Evolutionary conservation across 1,140 invertebrate genomes (phyloP).

Genomic region (Ostrea denselamellosa): DNA sequence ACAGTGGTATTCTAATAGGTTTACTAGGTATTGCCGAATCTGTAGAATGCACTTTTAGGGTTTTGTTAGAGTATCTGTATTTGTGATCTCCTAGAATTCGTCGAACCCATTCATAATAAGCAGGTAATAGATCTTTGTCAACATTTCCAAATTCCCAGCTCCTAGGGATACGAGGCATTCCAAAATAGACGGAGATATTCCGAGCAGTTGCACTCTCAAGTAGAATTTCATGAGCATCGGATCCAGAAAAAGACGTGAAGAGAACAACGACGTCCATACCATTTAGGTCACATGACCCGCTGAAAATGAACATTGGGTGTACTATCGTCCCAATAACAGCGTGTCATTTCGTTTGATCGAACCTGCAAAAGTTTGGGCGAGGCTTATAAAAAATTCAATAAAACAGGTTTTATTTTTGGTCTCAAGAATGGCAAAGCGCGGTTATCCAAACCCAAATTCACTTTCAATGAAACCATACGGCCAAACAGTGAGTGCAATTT

Average conservation of each 20-base stretch:
- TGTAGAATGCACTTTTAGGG: neutral
- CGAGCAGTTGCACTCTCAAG: conserved; percentile 57
- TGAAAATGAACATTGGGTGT: neutral
- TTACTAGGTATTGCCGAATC: neutral
- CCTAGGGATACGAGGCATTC: conserved; percentile 59
- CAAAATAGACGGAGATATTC: conserved; percentile 68
- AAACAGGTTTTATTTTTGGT: too few relatives aligned
- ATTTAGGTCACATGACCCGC: neutral
- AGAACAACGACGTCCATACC: conserved; percentile 63
- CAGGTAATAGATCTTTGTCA: conserved; percentile 28
- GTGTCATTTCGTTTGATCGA: too few relatives aligned
- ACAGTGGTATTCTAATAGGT: conserved; percentile 43
- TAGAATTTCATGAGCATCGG: conserved; percentile 67
- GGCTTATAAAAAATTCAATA: too few relatives aligned
- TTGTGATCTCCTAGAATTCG: conserved; percentile 65
- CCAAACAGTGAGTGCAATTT: too few relatives aligned
- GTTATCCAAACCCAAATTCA: too few relatives aligned
- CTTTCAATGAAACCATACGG: too few relatives aligned
- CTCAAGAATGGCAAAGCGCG: too few relatives aligned
- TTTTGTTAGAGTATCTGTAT: conserved; percentile 54
- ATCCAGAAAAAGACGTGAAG: conserved; percentile 65
- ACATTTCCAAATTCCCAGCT: neutral
- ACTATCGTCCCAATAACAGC: too few relatives aligned
- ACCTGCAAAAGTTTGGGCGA: too few relatives aligned
- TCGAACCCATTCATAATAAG: conserved; percentile 63